Conservation (phyloP, 2,888 invertebrate species). For the Cyclophora punctaria region DNA sequence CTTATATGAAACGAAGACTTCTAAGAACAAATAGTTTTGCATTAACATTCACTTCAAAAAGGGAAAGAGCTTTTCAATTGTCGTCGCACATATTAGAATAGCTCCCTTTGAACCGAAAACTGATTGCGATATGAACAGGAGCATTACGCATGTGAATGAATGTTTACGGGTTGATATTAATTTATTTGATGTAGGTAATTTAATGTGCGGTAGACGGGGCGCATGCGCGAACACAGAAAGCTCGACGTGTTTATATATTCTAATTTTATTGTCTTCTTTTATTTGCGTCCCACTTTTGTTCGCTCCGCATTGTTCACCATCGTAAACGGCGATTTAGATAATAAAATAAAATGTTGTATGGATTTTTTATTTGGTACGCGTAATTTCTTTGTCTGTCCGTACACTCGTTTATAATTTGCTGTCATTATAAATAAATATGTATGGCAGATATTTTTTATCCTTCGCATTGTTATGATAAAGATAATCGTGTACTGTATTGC, state of each 20-base stretch:
- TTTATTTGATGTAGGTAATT: constrained; percentile 45
- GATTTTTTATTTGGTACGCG: constrained; percentile 50
- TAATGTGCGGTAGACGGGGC: constrained; percentile 37
- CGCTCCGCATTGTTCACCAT: constrained; percentile 70
- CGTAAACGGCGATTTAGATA: constrained; percentile 74
- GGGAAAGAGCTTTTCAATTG: too few species aligned
- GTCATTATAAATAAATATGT: constrained; percentile 18
- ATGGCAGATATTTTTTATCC: too few species aligned
- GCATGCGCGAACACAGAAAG: constrained; percentile 43
- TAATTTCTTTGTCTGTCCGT: constrained; percentile 43
- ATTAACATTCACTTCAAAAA: too few species aligned
- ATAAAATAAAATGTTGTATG: constrained; percentile 73
- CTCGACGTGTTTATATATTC: constrained; percentile 73
- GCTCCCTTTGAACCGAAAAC: too few species aligned
- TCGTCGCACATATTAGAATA: too few species aligned
- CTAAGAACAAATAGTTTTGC: too few species aligned
- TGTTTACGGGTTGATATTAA: constrained; percentile 38
- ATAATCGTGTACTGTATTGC: too few species aligned
- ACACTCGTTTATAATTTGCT: constrained; percentile 33
- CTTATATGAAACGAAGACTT: too few species aligned
- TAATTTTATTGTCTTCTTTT: constrained; percentile 75
- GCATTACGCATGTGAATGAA: constrained; percentile 1
- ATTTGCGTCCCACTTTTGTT: constrained; percentile 75
- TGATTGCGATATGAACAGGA: too few species aligned
- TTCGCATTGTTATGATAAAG: too few species aligned